Evolutionary conservation across 2,113 vertebrate genomes (phyloP).

Genomic region (Alectura lathami): DNA sequence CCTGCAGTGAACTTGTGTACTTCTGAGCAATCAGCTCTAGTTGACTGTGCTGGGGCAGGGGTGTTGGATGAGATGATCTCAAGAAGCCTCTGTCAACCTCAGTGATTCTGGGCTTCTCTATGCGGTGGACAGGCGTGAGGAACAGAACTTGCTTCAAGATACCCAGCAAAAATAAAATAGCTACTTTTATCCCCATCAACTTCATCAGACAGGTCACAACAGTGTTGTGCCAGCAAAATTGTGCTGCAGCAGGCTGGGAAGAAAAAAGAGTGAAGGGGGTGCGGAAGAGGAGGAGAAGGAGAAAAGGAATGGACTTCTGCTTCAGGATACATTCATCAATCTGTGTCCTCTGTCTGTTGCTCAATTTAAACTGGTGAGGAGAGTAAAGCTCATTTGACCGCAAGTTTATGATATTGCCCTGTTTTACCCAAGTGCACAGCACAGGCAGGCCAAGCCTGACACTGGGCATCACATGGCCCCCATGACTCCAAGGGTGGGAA

Average conservation of each 20-base stretch:
- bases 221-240: not conserved
- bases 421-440: not conserved
- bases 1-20: accelerated
- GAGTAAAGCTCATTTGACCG: constrained; percentile 1
- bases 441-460: not conserved
- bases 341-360: not conserved
- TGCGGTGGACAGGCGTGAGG: not conserved
- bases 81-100: not conserved
- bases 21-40: not conserved
- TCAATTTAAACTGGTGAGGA: not conserved
- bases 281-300: not conserved
- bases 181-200: not conserved
- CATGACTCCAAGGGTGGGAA: not conserved
- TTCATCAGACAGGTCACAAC: not conserved
- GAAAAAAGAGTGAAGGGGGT: not conserved
- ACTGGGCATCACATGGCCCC: not conserved
- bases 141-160: not conserved
- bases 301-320: not conserved
- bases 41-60: not conserved
- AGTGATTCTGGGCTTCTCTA: not conserved
- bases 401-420: not conserved
- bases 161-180: not conserved
- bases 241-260: not conserved
- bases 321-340: not conserved
- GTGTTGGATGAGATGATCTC: not conserved